Base-by-base conservation (phyloP, 1,140 invertebrate species). In the Bombus waltoni region DNA sequence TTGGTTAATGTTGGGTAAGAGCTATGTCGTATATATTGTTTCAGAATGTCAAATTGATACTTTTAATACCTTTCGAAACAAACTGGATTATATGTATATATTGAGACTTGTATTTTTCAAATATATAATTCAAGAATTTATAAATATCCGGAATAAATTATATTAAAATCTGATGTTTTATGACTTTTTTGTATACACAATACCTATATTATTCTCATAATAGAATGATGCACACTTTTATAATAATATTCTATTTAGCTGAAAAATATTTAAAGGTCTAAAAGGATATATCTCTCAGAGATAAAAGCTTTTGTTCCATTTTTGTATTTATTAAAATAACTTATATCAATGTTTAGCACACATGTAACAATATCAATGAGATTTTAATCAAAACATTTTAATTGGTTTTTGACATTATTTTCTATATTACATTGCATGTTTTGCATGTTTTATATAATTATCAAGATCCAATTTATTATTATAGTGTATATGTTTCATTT, bases 1-100 rank as follows among this genome's bases (percentile, higher is more conserved):
- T 53, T 59, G 28, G n/a, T 28, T 71, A 77, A 70, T 79, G 1
- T 13, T 87, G 74, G 85, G 86, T 87, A 87, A 87, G 86, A 83
- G n/a, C n/a, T 59, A 28, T 25, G 32, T 38, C 4, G 47, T 40
- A 75, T 42, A 62, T 78, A 18, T 65, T 65, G 11, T 68, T 53
- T 81, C 35, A 68, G 28, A 81, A 81, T 73, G 32, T 81, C 32
- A 59, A 42, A 57, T 72, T 65, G 22, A 62, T 72, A 40, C 9
- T 47, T 66, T 68, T 18, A 40, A 22, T 32, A 47, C 35, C 38
- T 57, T 47, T 57, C 40, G 59, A 28, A 42, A 81, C 40, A 70
- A 40, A 78, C 22, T 53, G 22, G 28, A 79, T 68, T 40, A 57
- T 15, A 53, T 53, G 18, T 53, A 22, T 53, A 53, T 22, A 62